Base-by-base conservation (phyloP, 2,113 vertebrate genomes). In the Greenwoodochromis staneri region DNA sequence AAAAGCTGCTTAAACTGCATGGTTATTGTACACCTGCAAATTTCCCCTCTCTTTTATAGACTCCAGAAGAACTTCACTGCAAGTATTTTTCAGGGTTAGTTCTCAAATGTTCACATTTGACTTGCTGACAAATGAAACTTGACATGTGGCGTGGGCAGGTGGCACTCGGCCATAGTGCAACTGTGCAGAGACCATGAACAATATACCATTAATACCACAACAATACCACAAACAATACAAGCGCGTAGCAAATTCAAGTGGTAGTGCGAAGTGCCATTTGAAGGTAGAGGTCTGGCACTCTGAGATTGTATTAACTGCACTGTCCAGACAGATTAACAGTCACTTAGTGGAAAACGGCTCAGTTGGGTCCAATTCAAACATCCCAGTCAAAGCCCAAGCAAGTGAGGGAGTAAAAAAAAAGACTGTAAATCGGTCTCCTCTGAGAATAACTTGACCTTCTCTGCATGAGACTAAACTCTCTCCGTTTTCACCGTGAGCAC, bases 391-490 rank as follows among this genome's bases (percentile, higher is more conserved):
- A 86, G 55, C 21, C 55, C 7, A 7, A 61, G 66, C 19, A 8
- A 59, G 69, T 66, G 29, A 21, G 53, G 9, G 38, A 13, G 61
- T n/a, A 21, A 17, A 34, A 83, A 63, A 27, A 40, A 38, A 51
- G 40, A 47, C 69, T 86, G 83, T 8, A 57, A 66, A 21, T 54
- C 27, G 11, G 5, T 66, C 76, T 85, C 57, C 53, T 42, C 83
- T 84, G 92, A 92, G 90, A 94, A 92, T 85, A 94, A 83, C 86
- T 88, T 91, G 87, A 93, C 91, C 89, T 80, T 38, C 53, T 49
- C 73, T n/a, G 54, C 61, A 34, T 84, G 89, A 85, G 80, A 71
- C 82, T 47, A 16, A 49, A 78, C 63, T 81, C 80, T 45, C 78
- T 81, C 61, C 4, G 55, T 49, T 81, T 57, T 69, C 54, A 51